Evolutionary conservation across 1,140 invertebrate species (phyloP).

Genomic region (Drosophila murphyi): DNA sequence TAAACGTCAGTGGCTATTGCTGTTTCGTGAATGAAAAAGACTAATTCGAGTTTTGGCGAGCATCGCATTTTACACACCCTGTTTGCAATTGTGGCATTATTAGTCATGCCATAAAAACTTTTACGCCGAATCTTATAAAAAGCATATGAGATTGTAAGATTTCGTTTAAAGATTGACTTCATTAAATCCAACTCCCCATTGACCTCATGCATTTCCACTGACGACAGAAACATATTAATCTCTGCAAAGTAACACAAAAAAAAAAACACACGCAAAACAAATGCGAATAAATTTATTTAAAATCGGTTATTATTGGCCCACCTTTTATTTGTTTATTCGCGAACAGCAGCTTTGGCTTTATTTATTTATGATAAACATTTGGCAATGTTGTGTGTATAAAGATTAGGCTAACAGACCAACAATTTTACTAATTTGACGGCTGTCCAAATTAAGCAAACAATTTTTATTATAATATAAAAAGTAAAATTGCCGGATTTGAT

Average conservation of each 20-base stretch:
- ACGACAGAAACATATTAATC: constrained; percentile 19
- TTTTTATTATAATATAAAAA: constrained; percentile 17
- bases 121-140: neutral
- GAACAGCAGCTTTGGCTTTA: constrained; percentile 20
- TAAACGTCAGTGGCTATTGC: constrained; percentile 20
- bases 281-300: constrained; percentile 56
- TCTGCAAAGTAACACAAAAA: constrained; percentile 3
- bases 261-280: constrained; percentile 8
- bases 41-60: neutral
- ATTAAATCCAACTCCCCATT: neutral
- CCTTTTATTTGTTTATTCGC: constrained; percentile 25
- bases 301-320: constrained; percentile 32
- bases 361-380: constrained; percentile 19
- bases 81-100: neutral
- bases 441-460: constrained; percentile 31
- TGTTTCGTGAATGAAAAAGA: neutral
- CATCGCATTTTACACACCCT: constrained; percentile 27
- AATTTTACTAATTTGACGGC: constrained; percentile 27
- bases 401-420: constrained; percentile 11
- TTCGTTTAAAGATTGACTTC: neutral
- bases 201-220: neutral
- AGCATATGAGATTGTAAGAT: neutral
- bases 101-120: neutral
- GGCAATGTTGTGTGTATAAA: constrained; percentile 1
- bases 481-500: constrained; percentile 30